Percentiles rank a stretch among this genome's conserved stretches.
Evolutionary conservation across 2,113 vertebrate species (phyloP).

Genomic region (Misgurnus anguillicaudatus): DNA sequence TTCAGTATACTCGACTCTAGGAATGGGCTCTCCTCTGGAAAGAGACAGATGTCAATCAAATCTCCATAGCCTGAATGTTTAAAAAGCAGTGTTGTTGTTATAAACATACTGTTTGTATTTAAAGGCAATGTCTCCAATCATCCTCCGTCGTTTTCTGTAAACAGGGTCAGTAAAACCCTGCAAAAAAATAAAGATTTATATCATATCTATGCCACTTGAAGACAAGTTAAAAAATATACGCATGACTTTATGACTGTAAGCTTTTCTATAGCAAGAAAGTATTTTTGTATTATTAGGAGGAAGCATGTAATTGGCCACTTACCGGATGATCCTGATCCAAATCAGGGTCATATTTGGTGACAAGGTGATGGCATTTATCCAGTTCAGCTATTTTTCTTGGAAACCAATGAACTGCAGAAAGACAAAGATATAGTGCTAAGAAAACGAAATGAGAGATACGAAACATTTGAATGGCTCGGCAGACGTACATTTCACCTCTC

Average conservation of each 20-base stretch:
- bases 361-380: slow-evolving; percentile 93
- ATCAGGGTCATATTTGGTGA: slow-evolving; percentile 96
- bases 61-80: not conserved
- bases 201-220: no score
- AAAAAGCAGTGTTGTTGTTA: not conserved
- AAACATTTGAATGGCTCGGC: not conserved
- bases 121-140: slow-evolving; percentile 94
- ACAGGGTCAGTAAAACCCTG: slow-evolving; percentile 91
- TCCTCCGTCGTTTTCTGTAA: slow-evolving; percentile 89
- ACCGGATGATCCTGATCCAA: slow-evolving; percentile 95
- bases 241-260: not conserved
- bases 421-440: not conserved
- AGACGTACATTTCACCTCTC: slow-evolving; percentile 87
- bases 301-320: slow-evolving; percentile 62
- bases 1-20: slow-evolving; percentile 86
- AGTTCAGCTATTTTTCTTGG: slow-evolving; percentile 93
- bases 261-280: not conserved
- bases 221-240: not conserved
- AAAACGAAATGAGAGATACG: not conserved
- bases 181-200: slow-evolving; percentile 22
- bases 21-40: slow-evolving; percentile 84
- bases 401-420: slow-evolving; percentile 90
- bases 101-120: slow-evolving; percentile 87
- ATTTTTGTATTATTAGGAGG: not conserved
- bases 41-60: slow-evolving; percentile 45